These are phyloP conservation scores for Nineta flava DNA, from an alignment of 2,888 invertebrate genomes.

Conservation along the genomic window DNA sequence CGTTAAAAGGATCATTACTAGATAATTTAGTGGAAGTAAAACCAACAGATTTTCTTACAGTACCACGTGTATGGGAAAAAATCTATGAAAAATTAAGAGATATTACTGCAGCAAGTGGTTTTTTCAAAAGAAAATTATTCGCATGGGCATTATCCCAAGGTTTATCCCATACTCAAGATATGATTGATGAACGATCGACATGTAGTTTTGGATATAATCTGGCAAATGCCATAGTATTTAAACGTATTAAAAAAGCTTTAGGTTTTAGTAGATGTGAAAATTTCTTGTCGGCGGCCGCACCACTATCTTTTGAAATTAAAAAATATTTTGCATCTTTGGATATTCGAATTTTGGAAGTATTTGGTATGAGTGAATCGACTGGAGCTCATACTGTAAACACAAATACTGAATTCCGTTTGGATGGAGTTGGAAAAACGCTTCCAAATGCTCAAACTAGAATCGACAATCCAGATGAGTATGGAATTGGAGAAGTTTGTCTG, in stretches of 20 bases:
- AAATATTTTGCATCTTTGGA: conserved; percentile 79
- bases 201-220: conserved; percentile 54
- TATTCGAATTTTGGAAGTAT: conserved; percentile 68
- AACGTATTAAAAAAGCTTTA: conserved; percentile 57
- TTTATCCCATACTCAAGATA: conserved; percentile 44
- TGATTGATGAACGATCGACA: conserved; percentile 37
- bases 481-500: conserved; percentile 72
- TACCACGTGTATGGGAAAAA: conserved; percentile 91
- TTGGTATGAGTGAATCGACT: conserved; percentile 77
- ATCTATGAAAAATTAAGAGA: conserved; percentile 75
- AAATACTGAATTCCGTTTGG: conserved; percentile 38
- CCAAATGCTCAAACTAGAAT: conserved; percentile 56
- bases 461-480: conserved; percentile 50
- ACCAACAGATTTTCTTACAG: conserved; percentile 75
- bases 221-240: conserved; percentile 63
- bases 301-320: conserved; percentile 66
- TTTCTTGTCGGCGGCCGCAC: conserved; percentile 70
- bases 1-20: conserved; percentile 50
- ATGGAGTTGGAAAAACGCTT: conserved; percentile 55
- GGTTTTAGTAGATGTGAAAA: conserved; percentile 58
- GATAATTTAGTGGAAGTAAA: conserved; percentile 59
- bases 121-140: conserved; percentile 54
- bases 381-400: conserved; percentile 60
- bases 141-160: conserved; percentile 63
- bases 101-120: conserved; percentile 51